A percentile compares a stretch with the other conserved stretches of the same genome.
Conservation (phyloP, 2,888 invertebrate species). For the Pterostichus madidus region DNA sequence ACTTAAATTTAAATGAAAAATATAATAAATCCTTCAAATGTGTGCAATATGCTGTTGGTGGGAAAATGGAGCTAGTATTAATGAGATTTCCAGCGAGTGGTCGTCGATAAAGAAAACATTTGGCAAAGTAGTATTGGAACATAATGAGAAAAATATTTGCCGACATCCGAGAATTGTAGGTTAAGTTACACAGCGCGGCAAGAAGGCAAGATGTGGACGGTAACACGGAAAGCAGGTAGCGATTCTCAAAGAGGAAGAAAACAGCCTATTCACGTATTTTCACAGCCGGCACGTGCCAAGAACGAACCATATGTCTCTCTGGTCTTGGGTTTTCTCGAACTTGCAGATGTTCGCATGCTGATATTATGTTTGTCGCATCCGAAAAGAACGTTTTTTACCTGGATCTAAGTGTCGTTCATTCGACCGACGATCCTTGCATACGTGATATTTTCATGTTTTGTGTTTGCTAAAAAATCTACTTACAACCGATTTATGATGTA, state of each 20-base stretch:
- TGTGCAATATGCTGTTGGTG: too few species aligned
- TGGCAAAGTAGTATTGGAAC: conserved; percentile 13
- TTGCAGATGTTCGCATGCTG: conserved; percentile 60
- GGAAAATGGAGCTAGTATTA: background rate
- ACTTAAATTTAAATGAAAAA: too few species aligned
- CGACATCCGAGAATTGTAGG: background rate
- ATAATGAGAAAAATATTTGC: conserved; percentile 5
- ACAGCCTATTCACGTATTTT: conserved; percentile 58
- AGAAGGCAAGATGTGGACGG: conserved; percentile 5
- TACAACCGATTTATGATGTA: background rate
- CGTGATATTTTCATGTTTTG: conserved; percentile 1
- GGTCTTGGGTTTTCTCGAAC: conserved; percentile 53
- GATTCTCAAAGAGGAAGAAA: conserved; percentile 46
- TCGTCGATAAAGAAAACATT: conserved; percentile 20
- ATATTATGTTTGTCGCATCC: conserved; percentile 59
- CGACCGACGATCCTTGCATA: background rate
- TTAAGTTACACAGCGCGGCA: conserved; percentile 13
- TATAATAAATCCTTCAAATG: too few species aligned
- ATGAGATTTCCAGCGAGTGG: conserved; percentile 13
- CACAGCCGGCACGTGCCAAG: conserved; percentile 55
- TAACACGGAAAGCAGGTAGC: conserved; percentile 15
- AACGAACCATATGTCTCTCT: conserved; percentile 53
- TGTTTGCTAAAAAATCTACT: conserved; percentile 16
- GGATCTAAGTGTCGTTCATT: conserved; percentile 16
- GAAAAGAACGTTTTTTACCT: conserved; percentile 50